These are phyloP conservation scores for Chaetoderma sp. DNA, from an alignment of 2,888 invertebrate species.

Conservation along the genomic window DNA sequence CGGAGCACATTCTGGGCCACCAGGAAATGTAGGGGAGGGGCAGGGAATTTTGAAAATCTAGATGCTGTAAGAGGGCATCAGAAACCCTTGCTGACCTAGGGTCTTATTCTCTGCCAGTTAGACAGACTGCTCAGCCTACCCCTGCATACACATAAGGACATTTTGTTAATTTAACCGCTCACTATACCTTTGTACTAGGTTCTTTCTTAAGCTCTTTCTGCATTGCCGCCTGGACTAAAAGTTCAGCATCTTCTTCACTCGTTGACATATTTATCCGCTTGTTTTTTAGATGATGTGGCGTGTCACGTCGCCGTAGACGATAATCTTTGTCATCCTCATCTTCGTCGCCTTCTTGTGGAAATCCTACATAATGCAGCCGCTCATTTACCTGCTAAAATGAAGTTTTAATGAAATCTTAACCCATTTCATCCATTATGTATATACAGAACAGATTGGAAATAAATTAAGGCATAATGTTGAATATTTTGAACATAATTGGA, in stretches of 20 bases:
- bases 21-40: too few relatives aligned
- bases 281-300: constrained; percentile 99
- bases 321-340: constrained; percentile 54
- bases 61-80: constrained; percentile 21
- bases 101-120: neutral
- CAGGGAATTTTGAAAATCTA: too few relatives aligned
- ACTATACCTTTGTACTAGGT: too few relatives aligned
- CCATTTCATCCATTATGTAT: too few relatives aligned
- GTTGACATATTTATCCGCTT: constrained; percentile 81
- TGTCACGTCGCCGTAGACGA: constrained; percentile 88
- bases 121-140: neutral
- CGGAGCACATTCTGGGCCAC: too few relatives aligned
- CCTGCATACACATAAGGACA: constrained; percentile 27
- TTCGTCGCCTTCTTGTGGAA: constrained; percentile 57
- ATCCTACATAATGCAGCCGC: constrained; percentile 52
- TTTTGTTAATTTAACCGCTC: too few relatives aligned
- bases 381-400: too few relatives aligned
- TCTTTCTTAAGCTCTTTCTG: too few relatives aligned
- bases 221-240: constrained; percentile 52
- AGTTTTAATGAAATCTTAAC: too few relatives aligned
- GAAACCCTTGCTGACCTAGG: neutral
- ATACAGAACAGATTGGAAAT: too few relatives aligned
- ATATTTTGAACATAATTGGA: too few relatives aligned
- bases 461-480: too few relatives aligned
- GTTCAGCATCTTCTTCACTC: constrained; percentile 67